Base-by-base conservation (phyloP, 2,888 invertebrate genomes). In the Augiades crinisus region DNA sequence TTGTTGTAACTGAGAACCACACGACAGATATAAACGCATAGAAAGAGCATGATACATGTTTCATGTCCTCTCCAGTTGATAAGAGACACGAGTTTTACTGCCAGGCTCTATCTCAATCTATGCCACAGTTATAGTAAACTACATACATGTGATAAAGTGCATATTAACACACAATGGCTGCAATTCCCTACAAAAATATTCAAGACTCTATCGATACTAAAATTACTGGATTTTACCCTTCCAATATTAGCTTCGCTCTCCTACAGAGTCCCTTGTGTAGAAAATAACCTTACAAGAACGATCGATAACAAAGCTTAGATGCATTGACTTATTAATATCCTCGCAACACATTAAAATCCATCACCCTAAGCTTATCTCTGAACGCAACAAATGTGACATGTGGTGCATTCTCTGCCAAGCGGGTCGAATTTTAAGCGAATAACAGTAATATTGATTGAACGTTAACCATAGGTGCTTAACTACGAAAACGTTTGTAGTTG, bases 381-480 rank as follows among this genome's bases (percentile, higher is more conserved):
- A 45, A 47, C 54, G 52, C 54, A 58, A 55, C 41, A 45, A 47
- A 45, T 49, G 45, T 46, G 37, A 53, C 61, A 64, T 63, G 56
- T 60, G 57, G 55, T 59, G 58, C 60, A 60, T 59, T 51, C 58
- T 53, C 46, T 44, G 51, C 49, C 38, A 47, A 33, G 4, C 47
- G 41, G 22, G n/a, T 33, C 38, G 34, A 31, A 13, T 34, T 21
- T n/a, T 41, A 22, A 43, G 34, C n/a, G n/a, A 27, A 34, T 46
- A 10, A 7, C 22, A 12, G 31, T 30, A 22, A 33, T 31, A 54
- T 33, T 13, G 7, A 1, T 16, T 24, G 10, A 17, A 33, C 34
- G 30, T 2, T 14, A 34, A 60, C 46, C 60, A 65, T 47, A 50
- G 57, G 47, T 30, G 50, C 10, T 13, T 45, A 14, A 30, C 5